A percentile compares a stretch with the other conserved stretches of the same genome.
Conservation (phyloP, 2,113 vertebrate species). For the Chrysochloris asiatica region DNA sequence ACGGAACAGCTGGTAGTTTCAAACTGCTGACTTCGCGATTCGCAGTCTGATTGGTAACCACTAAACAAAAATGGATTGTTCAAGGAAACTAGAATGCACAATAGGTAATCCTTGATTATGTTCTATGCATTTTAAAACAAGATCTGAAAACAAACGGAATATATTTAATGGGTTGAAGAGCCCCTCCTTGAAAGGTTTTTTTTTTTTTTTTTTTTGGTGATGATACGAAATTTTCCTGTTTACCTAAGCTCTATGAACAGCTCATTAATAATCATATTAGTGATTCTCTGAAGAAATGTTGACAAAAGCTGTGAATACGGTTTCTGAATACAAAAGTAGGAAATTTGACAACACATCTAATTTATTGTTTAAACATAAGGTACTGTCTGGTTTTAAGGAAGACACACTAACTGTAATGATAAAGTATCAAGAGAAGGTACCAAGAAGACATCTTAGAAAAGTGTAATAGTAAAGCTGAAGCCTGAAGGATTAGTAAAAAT, state of each 20-base stretch:
- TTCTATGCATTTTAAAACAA: neutral
- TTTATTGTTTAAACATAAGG: neutral
- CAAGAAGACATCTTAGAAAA: neutral
- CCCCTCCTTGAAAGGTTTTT: neutral
- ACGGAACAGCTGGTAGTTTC: no score
- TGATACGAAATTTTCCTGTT: neutral
- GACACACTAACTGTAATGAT: neutral
- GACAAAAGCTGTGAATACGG: neutral
- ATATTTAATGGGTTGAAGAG: neutral
- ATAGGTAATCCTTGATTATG: neutral
- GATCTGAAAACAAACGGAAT: slow-evolving; percentile 2
- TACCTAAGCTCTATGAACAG: neutral
- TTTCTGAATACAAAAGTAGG: neutral
- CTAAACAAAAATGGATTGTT: neutral
- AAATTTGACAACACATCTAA: neutral
- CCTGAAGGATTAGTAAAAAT: neutral
- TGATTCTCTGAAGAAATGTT: neutral
- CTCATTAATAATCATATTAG: neutral
- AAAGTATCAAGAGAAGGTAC: neutral
- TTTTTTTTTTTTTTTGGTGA: neutral
- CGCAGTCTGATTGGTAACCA: no score
- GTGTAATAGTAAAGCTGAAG: neutral
- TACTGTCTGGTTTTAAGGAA: neutral
- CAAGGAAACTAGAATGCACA: neutral
- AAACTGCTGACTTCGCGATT: no score